Base-by-base conservation (phyloP, 2,888 invertebrate genomes). In the Sminthurinus aureus region DNA sequence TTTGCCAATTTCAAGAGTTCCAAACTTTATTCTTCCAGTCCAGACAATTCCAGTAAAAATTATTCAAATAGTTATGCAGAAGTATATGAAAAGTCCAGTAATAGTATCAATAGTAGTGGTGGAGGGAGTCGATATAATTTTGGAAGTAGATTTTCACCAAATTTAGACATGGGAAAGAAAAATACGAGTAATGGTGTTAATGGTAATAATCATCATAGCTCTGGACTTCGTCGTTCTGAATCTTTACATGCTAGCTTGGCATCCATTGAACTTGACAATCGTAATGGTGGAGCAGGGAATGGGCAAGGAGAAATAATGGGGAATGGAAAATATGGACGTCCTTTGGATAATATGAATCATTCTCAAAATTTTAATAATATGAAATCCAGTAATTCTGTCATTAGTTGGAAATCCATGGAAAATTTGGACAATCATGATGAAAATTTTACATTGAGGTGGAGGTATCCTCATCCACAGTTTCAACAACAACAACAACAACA, bases 1-100 rank as follows among this genome's bases (percentile, higher is more conserved):
- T 88, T 88, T 81, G 88, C 87, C 18, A 88, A 88, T 76, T 88
- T 88, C 76, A 87, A 87, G 71, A 85, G 85, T 81, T 84, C 86
- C 18, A 88, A 88, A 71, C 82, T 88, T 20, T 86, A 86, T 50
- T 85, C 86, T 22, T 83, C 85, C n/a, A 84, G 83, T 24, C 84
- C 85, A 11, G 85, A 86, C 64, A 85, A 85, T 69, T 84, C 85
- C 73, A 82, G 81, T 22, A 50, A 75, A 26, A 82, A 82, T 50
- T 84, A 81, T n/a, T 81, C 82, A 64, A 84, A 81, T 26, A 85
- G 84, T 18, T 80, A 83, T 81, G 74, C 84, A 0, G 85, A 86
- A 67, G 80, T 81, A 13, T 82, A 83, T 74, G 84, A 85, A 50
- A 85, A 86, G 74, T 78, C 82, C 50, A 78, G 66, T 13, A 82